A percentile compares a stretch with the other conserved stretches of the same genome.
Evolutionary conservation across 53 echinoderm and acorn worm species (phyloP).

Genomic region (Pentamera pediparva): DNA sequence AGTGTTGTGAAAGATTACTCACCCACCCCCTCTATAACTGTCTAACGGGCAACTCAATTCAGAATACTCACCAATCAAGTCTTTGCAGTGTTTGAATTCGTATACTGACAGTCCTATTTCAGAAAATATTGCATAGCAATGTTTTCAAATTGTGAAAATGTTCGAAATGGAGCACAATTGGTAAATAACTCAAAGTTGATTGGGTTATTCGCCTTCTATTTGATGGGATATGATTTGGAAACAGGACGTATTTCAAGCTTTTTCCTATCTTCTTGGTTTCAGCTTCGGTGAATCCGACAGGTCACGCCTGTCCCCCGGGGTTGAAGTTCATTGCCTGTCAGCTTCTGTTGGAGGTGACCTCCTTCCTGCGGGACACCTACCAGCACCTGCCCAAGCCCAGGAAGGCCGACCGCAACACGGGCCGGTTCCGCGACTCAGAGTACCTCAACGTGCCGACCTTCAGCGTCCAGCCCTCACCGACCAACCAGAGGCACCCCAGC

Average conservation of each 20-base stretch:
- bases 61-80: too few species aligned
- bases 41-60: too few species aligned
- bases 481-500: constrained; percentile 71
- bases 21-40: too few species aligned
- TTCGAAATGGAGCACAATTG: not conserved
- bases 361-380: constrained; percentile 93
- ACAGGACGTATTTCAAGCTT: not conserved
- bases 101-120: too few species aligned
- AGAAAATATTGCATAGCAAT: too few species aligned
- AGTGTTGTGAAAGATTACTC: too few species aligned
- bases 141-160: too few species aligned
- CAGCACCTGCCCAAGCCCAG: constrained; percentile 89
- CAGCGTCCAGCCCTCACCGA: constrained; percentile 40
- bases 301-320: constrained; percentile 88
- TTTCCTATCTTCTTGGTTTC: not conserved
- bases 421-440: constrained; percentile 69
- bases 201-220: too few species aligned
- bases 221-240: not conserved
- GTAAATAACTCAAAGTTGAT: too few species aligned
- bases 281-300: constrained; percentile 87
- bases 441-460: constrained; percentile 64
- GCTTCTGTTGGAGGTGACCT: constrained; percentile 82
- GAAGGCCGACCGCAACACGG: constrained; percentile 64
- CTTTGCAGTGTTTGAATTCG: too few species aligned
- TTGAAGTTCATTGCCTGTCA: constrained; percentile 95